These are phyloP conservation scores for Pelobates fuscus DNA, from an alignment of 2,113 vertebrate species.

Conservation along the genomic window DNA sequence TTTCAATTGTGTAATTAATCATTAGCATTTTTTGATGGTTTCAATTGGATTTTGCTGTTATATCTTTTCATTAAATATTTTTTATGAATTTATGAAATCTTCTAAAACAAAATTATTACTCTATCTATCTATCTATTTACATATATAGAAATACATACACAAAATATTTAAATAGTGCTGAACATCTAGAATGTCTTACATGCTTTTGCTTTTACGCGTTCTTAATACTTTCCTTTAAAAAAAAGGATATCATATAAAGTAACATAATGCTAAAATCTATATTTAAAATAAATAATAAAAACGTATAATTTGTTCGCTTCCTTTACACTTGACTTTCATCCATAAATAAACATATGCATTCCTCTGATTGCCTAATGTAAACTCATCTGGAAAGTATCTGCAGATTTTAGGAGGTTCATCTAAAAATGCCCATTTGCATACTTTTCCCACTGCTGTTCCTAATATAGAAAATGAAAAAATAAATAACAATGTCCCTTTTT, in stretches of 20 bases:
- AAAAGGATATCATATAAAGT: neutral
- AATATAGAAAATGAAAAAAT: constrained; percentile 45
- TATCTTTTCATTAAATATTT: too few relatives aligned
- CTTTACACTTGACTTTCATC: constrained; percentile 49
- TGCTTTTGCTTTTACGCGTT: neutral
- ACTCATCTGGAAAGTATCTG: constrained; percentile 47
- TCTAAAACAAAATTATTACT: too few relatives aligned
- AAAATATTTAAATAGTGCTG: neutral
- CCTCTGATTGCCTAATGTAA: constrained; percentile 47
- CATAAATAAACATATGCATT: constrained; percentile 46
- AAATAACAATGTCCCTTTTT: constrained; percentile 32
- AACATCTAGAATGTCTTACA: too few relatives aligned
- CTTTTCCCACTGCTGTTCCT: constrained; percentile 37
- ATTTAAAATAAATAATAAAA: constrained; percentile 48
- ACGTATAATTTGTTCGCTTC: constrained; percentile 39
- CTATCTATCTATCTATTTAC: too few relatives aligned
- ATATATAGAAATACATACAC: neutral
- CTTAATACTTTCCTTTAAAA: constrained; percentile 25
- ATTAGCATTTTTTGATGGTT: too few relatives aligned
- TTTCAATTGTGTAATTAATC: too few relatives aligned
- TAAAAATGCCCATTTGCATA: constrained; percentile 28
- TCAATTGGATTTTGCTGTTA: too few relatives aligned
- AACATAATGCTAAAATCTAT: constrained; percentile 35
- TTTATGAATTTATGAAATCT: too few relatives aligned
- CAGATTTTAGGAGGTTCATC: constrained; percentile 7